Evolutionary conservation across 2,797 vertebrate genomes (phyloP).

Genomic region (Anolis apletophallus): DNA sequence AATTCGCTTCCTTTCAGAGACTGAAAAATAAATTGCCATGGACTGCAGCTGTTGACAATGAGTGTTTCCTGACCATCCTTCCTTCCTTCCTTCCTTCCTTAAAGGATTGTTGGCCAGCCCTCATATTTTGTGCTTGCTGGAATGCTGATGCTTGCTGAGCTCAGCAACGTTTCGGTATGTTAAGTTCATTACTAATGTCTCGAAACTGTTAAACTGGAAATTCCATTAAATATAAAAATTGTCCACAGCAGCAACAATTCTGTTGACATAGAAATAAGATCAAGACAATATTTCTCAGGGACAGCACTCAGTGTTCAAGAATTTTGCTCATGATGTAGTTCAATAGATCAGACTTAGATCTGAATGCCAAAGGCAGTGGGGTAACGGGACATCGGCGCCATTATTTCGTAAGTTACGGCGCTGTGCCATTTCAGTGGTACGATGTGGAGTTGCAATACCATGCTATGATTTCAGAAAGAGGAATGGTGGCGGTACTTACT

Average conservation of each 20-base stretch:
- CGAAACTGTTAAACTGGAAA: constrained; percentile 30
- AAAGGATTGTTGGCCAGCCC: constrained; percentile 47
- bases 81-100: constrained; percentile 38
- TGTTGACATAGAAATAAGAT: not conserved
- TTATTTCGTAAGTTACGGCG: not conserved
- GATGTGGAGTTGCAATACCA: not conserved
- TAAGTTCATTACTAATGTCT: constrained; percentile 37
- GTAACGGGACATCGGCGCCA: too few species aligned
- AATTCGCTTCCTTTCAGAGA: constrained; percentile 3
- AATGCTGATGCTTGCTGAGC: constrained; percentile 56
- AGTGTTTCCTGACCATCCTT: constrained; percentile 64
- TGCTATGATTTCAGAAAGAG: not conserved
- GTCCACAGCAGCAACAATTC: not conserved
- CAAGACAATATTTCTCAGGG: not conserved
- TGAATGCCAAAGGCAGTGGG: not conserved
- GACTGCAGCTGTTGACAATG: constrained; percentile 8
- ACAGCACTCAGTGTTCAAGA: not conserved
- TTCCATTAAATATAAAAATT: constrained; percentile 11
- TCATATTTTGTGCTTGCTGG: constrained; percentile 33
- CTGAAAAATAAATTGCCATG: not conserved
- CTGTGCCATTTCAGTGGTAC: not conserved
- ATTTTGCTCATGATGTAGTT: not conserved
- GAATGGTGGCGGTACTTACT: too few species aligned
- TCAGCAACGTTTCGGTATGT: not conserved
- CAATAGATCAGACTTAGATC: too few species aligned